Conservation (phyloP, 1,140 invertebrate genomes). For the Drosophila parabipectinata region DNA sequence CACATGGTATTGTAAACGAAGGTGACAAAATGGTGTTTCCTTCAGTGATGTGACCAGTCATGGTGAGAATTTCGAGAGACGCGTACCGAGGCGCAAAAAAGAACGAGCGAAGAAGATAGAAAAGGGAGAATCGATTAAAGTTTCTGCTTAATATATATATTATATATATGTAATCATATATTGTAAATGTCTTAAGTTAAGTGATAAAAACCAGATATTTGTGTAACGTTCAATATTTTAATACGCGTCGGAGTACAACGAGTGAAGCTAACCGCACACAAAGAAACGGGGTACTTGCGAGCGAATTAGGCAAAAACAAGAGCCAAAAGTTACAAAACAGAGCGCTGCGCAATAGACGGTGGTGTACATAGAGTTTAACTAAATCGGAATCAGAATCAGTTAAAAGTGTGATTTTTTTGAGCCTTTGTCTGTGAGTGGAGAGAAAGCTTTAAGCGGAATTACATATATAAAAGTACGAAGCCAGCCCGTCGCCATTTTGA, state of each 20-base stretch:
- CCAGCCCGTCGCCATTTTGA: constrained; percentile 79
- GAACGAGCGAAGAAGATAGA: constrained; percentile 68
- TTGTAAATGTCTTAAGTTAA: constrained; percentile 80
- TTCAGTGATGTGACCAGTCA: constrained; percentile 34
- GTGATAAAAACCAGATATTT: constrained; percentile 79
- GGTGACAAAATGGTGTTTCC: too few relatives aligned
- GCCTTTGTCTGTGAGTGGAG: constrained; percentile 77
- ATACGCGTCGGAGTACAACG: constrained; percentile 82
- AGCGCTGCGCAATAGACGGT: constrained; percentile 67
- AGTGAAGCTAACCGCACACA: constrained; percentile 73
- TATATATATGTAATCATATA: constrained; percentile 80
- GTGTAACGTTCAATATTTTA: constrained; percentile 80
- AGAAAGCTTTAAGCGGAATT: constrained; percentile 81
- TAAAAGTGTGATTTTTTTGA: constrained; percentile 80
- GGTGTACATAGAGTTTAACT: constrained; percentile 67
- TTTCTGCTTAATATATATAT: constrained; percentile 79
- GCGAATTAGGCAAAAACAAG: constrained; percentile 33
- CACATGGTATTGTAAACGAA: too few relatives aligned
- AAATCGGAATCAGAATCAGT: constrained; percentile 74
- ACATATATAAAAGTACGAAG: constrained; percentile 73
- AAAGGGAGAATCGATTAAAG: constrained; percentile 70
- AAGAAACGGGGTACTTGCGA: constrained; percentile 67
- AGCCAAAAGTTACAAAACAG: constrained; percentile 39
- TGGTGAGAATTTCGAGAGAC: constrained; percentile 73
- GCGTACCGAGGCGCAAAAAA: constrained; percentile 70